These are phyloP conservation scores for Myrmecobius fasciatus DNA, from an alignment of 2,113 vertebrate species.

Conservation along the genomic window DNA sequence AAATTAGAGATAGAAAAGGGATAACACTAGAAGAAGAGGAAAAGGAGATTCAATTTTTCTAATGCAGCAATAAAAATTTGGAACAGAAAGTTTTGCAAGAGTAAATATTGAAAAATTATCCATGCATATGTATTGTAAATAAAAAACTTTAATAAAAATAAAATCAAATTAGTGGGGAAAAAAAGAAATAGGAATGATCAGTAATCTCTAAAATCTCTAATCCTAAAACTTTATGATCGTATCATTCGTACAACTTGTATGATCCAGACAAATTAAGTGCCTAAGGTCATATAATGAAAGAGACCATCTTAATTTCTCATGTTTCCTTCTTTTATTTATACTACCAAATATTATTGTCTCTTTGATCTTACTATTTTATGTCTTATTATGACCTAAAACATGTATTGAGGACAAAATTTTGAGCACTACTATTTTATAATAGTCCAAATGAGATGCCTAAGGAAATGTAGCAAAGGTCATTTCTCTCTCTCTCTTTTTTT, in stretches of 20 bases:
- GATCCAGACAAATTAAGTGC: neutral
- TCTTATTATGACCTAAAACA: neutral
- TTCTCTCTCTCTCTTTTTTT: too few relatives aligned
- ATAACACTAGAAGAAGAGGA: too few relatives aligned
- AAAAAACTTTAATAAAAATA: too few relatives aligned
- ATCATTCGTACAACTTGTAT: neutral
- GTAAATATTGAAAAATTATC: too few relatives aligned
- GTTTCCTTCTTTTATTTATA: neutral
- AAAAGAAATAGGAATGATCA: neutral
- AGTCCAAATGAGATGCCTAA: slow-evolving; percentile 2
- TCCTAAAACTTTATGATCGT: neutral
- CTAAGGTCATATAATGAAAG: neutral
- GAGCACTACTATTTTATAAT: neutral
- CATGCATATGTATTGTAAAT: too few relatives aligned
- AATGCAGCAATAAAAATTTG: too few relatives aligned
- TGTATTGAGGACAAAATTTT: neutral
- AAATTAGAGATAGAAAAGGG: too few relatives aligned
- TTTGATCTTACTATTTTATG: neutral
- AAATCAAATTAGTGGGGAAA: too few relatives aligned
- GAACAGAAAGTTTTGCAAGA: too few relatives aligned
- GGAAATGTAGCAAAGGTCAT: slow-evolving; percentile 4
- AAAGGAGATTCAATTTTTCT: too few relatives aligned
- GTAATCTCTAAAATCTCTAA: neutral
- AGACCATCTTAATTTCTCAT: neutral
- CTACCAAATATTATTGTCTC: slow-evolving; percentile 10